Evolutionary conservation across 2,113 vertebrate species (phyloP).

Genomic region (Murina feae): DNA sequence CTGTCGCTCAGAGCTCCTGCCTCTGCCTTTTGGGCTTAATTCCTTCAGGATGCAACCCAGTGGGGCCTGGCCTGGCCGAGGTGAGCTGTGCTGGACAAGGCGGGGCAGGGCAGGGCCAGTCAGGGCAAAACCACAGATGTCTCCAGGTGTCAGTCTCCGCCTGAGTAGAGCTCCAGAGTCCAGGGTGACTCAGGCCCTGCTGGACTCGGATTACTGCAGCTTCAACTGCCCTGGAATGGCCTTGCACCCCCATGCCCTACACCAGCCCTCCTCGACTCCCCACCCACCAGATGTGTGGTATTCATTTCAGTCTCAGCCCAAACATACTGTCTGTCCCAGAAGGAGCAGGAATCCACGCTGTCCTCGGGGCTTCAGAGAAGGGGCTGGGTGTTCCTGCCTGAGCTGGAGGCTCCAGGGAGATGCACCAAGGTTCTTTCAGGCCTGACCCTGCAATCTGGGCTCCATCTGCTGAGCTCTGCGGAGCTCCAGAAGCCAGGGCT

Average conservation of each 20-base stretch:
- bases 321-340: background rate
- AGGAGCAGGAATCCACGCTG: background rate
- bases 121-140: slow-evolving; percentile 21
- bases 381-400: fast-evolving
- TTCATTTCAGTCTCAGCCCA: background rate
- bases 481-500: background rate
- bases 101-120: background rate
- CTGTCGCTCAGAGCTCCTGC: background rate
- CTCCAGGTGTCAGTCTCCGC: slow-evolving; percentile 34
- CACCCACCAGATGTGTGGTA: background rate
- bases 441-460: background rate
- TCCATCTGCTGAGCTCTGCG: background rate
- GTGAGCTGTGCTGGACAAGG: background rate
- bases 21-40: background rate
- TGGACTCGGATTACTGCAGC: background rate
- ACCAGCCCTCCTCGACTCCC: background rate
- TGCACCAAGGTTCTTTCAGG: background rate
- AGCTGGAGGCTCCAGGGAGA: background rate
- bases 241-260: background rate
- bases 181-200: slow-evolving; percentile 37
- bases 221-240: slow-evolving; percentile 16
- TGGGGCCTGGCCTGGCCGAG: background rate
- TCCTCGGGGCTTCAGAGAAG: background rate
- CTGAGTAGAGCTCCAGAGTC: background rate
- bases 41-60: background rate